These are phyloP conservation scores for Paraplagusia blochii DNA, from an alignment of 2,113 vertebrate species.

Conservation along the genomic window DNA sequence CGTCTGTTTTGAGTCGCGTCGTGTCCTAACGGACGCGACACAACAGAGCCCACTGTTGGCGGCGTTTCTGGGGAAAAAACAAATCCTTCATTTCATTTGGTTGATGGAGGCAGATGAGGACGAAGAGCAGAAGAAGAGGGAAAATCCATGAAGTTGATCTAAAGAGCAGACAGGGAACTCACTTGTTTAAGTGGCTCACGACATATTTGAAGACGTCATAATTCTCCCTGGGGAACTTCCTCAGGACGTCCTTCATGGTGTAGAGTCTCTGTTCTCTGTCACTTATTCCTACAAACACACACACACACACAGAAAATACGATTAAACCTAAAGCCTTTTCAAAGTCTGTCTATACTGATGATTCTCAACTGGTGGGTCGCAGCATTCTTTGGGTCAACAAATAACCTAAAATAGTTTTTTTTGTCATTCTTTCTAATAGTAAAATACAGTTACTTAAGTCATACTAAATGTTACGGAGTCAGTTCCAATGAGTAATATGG, in stretches of 20 bases:
- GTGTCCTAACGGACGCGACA: no score
- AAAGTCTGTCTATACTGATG: neutral
- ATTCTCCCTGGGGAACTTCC: conserved; percentile 90
- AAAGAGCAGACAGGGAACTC: conserved; percentile 43
- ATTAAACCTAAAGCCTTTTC: conserved; percentile 15
- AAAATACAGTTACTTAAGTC: no score
- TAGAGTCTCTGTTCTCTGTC: conserved; percentile 91
- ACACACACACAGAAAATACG: neutral
- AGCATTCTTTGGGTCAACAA: no score
- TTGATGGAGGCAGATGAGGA: neutral
- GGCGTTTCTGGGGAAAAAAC: neutral
- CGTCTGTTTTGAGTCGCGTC: no score
- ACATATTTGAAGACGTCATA: conserved; percentile 95
- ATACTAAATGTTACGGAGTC: no score
- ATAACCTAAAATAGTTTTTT: no score
- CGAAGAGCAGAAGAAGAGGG: neutral
- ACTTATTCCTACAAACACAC: conserved; percentile 81
- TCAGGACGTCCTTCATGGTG: conserved; percentile 89
- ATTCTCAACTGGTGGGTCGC: no score
- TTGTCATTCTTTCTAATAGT: no score
- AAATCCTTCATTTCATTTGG: neutral
- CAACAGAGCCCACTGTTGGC: no score
- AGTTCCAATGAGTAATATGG: no score
- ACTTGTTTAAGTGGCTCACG: conserved; percentile 91
- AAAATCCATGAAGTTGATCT: conserved; percentile 2